These are phyloP conservation scores for Rhopalosiphum maidis DNA, from an alignment of 1,140 invertebrate genomes.

Conservation along the genomic window DNA sequence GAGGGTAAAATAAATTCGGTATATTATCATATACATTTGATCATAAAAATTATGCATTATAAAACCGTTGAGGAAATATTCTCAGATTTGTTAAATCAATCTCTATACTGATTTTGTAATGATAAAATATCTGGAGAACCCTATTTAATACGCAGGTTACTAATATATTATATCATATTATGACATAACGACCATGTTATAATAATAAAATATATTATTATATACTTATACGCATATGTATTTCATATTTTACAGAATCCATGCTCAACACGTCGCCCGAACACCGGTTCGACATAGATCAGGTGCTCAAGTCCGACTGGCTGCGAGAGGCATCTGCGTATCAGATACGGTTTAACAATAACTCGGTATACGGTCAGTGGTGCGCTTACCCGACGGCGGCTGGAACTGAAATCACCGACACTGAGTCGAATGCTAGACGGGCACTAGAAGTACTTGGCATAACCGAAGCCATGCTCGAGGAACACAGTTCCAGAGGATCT, in stretches of 20 bases:
- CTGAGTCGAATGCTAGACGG: conserved; percentile 60
- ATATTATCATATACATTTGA: too few species aligned
- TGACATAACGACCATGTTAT: not conserved
- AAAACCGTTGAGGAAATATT: too few species aligned
- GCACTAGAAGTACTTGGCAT: conserved; percentile 67
- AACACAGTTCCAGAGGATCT: conserved; percentile 64
- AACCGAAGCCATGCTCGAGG: conserved; percentile 65
- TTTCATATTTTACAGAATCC: not conserved
- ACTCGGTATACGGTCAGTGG: conserved; percentile 59
- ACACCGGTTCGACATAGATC: not conserved
- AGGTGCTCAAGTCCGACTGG: conserved; percentile 34
- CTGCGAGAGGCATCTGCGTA: conserved; percentile 29
- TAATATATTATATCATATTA: not conserved
- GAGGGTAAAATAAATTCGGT: too few species aligned
- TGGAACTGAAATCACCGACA: conserved; percentile 52
- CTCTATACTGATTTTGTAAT: too few species aligned
- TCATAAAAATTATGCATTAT: too few species aligned
- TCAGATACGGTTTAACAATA: conserved; percentile 39
- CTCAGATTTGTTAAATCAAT: too few species aligned
- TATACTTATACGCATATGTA: not conserved
- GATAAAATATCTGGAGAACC: too few species aligned
- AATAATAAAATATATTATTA: too few species aligned
- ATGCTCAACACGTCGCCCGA: conserved; percentile 37
- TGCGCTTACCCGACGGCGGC: conserved; percentile 59
- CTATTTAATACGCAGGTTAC: too few species aligned